Conservation (phyloP, 1,140 invertebrate genomes). For the Cyclargus thomasi region DNA sequence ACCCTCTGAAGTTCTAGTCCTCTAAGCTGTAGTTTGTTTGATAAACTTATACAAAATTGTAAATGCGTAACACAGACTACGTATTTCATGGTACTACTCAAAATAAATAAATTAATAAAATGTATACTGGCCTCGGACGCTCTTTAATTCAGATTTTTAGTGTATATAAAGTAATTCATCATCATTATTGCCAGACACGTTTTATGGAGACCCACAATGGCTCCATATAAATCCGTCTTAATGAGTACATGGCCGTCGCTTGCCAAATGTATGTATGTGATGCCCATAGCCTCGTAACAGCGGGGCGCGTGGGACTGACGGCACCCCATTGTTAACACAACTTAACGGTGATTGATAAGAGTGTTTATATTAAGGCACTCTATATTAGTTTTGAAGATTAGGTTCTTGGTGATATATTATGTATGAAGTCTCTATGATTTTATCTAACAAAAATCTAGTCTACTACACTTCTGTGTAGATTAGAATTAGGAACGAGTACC, state of each 20-base stretch:
- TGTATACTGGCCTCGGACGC: too few species aligned
- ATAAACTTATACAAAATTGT: neutral
- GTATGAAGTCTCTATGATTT: too few species aligned
- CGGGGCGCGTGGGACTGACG: neutral
- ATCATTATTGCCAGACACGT: neutral
- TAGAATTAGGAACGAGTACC: too few species aligned
- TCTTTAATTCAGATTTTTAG: too few species aligned
- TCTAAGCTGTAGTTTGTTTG: neutral
- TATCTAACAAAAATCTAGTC: too few species aligned
- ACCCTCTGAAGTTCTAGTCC: neutral
- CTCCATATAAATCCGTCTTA: neutral
- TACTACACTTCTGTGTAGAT: too few species aligned
- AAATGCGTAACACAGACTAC: too few species aligned
- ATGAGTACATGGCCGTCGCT: conserved; percentile 11
- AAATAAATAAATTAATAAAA: too few species aligned
- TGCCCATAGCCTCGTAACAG: neutral
- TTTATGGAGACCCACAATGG: neutral
- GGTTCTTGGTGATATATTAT: too few species aligned
- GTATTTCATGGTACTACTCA: too few species aligned
- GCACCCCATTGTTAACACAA: conserved; percentile 11
- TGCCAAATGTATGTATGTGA: conserved; percentile 14
- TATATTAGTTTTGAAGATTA: neutral
- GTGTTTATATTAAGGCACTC: too few species aligned
- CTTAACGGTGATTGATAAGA: conserved; percentile 11
- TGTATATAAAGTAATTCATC: neutral